A percentile compares a stretch with the other conserved stretches of the same genome.
Evolutionary conservation across 2,113 vertebrate species (phyloP).

Genomic region (Barnardius zonarius): DNA sequence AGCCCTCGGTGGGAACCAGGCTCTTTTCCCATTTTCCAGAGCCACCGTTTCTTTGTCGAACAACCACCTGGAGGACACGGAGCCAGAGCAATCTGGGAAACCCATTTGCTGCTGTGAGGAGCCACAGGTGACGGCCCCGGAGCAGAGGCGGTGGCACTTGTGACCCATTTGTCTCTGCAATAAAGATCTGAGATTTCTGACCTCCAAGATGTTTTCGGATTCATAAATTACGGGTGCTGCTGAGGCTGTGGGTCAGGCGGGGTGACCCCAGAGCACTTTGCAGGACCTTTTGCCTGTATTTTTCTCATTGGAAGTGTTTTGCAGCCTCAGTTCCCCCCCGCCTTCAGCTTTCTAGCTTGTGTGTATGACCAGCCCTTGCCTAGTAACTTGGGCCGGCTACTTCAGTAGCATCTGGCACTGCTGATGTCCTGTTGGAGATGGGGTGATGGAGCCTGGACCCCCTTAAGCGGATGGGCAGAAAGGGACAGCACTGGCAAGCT

Average conservation of each 20-base stretch:
- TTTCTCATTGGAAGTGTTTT: background rate
- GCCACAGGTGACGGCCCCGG: background rate
- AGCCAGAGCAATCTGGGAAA: background rate
- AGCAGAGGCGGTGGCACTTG: background rate
- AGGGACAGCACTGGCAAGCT: fast-evolving
- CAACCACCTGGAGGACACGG: background rate
- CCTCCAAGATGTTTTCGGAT: background rate
- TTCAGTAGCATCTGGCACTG: fast-evolving
- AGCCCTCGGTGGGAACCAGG: background rate
- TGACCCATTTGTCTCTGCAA: conserved; percentile 22
- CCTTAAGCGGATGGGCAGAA: background rate
- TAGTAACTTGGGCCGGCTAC: background rate
- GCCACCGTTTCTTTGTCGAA: fast-evolving
- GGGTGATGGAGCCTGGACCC: background rate
- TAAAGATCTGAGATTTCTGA: conserved; percentile 33
- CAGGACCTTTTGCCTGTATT: background rate
- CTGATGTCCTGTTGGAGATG: fast-evolving
- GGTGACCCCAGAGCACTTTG: background rate
- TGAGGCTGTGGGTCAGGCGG: background rate
- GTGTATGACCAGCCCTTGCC: background rate
- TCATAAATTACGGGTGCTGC: background rate
- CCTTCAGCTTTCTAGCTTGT: background rate
- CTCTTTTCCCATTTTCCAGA: background rate
- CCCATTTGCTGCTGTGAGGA: background rate
- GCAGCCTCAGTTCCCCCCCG: background rate